phyloP scores from a whole-genome alignment of 2,888 invertebrate species.

The Micropterix aruncella region DNA sequence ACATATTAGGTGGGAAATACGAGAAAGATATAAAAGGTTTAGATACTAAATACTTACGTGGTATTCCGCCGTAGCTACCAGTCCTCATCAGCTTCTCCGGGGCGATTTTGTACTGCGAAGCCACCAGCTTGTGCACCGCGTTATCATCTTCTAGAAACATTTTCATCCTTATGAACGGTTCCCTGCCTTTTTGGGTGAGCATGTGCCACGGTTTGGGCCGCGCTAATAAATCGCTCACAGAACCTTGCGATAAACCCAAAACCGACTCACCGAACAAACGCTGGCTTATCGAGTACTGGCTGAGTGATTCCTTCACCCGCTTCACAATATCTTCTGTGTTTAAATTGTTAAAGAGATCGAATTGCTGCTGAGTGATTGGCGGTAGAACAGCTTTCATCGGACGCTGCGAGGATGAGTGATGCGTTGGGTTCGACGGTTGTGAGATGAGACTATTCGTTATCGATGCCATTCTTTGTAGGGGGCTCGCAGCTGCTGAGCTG shows the following conservation, averaged over 20 bases:
- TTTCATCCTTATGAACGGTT: slow-evolving; percentile 96
- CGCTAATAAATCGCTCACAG: slow-evolving; percentile 92
- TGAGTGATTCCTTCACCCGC: slow-evolving; percentile 87
- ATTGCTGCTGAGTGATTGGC: slow-evolving; percentile 97
- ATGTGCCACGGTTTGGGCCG: slow-evolving; percentile 99
- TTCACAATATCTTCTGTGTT: slow-evolving; percentile 98
- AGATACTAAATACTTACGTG: slow-evolving; percentile 49
- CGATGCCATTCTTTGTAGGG: slow-evolving; percentile 93
- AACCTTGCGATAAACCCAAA: slow-evolving; percentile 91
- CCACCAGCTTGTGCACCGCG: slow-evolving; percentile 88
- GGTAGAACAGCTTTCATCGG: slow-evolving; percentile 93
- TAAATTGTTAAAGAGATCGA: slow-evolving; percentile 93
- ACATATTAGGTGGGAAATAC: too few species aligned
- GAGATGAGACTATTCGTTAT: slow-evolving; percentile 95
- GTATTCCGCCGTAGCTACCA: slow-evolving; percentile 78
- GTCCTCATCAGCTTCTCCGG: slow-evolving; percentile 96
- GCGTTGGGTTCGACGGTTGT: slow-evolving; percentile 74
- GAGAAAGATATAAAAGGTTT: too few species aligned
- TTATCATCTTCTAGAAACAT: slow-evolving; percentile 95
- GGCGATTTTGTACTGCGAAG: slow-evolving; percentile 95
- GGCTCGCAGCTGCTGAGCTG: slow-evolving; percentile 74
- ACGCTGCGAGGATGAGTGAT: slow-evolving; percentile 70
- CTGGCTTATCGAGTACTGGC: slow-evolving; percentile 95
- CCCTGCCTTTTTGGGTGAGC: slow-evolving; percentile 93
- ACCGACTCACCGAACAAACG: slow-evolving; percentile 96